Evolutionary conservation across 2,888 invertebrate species (phyloP).

Genomic region (Thyatira batis): DNA sequence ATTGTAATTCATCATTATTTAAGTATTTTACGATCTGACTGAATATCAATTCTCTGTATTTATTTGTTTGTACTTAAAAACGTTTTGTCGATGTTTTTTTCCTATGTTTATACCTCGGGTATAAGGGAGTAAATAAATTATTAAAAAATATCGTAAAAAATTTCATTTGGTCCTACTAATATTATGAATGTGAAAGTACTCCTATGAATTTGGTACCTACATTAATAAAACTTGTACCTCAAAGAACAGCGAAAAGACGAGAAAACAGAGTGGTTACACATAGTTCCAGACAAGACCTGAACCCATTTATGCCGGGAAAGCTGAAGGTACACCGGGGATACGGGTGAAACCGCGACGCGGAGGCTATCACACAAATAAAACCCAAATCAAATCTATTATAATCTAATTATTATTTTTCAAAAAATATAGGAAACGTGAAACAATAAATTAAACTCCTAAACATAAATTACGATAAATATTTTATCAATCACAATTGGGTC

Average conservation of each 20-base stretch:
- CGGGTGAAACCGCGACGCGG: not conserved
- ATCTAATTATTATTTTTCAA: constrained; percentile 73
- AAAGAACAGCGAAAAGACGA: too few species aligned
- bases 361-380: constrained; percentile 40
- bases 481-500: constrained; percentile 51
- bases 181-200: too few species aligned
- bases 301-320: too few species aligned
- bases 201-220: too few species aligned
- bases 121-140: constrained; percentile 41
- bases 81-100: constrained; percentile 58
- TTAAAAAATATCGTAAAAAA: too few species aligned
- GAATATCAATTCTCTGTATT: constrained; percentile 61
- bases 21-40: constrained; percentile 58
- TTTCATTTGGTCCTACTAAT: too few species aligned
- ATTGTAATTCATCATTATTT: constrained; percentile 30
- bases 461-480: constrained; percentile 58
- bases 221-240: too few species aligned
- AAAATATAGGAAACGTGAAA: constrained; percentile 72
- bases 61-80: constrained; percentile 72
- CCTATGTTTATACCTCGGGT: constrained; percentile 46
- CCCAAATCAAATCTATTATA: constrained; percentile 46
- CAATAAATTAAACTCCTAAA: constrained; percentile 72
- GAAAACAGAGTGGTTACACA: too few species aligned
- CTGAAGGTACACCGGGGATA: too few species aligned
- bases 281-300: too few species aligned